A percentile compares a stretch with the other conserved stretches of the same genome.
Evolutionary conservation across 2,113 vertebrate species (phyloP).

Genomic region (Ctenomys sociabilis): DNA sequence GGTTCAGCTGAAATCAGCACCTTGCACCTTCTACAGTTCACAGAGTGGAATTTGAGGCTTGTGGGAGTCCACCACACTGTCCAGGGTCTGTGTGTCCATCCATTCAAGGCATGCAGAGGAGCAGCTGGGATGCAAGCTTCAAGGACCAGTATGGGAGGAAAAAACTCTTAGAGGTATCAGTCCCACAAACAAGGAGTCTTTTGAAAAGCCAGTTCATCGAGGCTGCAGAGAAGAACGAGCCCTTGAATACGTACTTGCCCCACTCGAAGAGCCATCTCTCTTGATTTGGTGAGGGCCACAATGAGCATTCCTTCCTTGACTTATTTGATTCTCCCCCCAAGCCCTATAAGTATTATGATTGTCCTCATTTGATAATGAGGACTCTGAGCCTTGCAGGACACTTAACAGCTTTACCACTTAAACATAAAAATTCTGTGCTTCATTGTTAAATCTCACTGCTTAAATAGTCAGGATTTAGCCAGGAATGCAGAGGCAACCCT

Average conservation of each 20-base stretch:
- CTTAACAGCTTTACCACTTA: background rate
- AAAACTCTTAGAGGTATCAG: background rate
- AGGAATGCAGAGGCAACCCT: background rate
- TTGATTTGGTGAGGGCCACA: background rate
- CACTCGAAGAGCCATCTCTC: too few species aligned
- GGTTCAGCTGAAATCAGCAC: background rate
- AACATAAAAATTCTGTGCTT: background rate
- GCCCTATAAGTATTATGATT: background rate
- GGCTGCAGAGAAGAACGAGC: background rate
- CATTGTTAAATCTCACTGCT: background rate
- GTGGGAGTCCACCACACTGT: rapidly evolving
- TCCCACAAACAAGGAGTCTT: background rate
- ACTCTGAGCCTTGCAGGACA: background rate
- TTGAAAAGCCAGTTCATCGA: background rate
- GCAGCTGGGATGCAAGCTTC: background rate
- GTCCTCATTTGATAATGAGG: background rate
- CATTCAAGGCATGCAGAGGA: background rate
- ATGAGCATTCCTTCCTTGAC: background rate
- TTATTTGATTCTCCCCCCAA: background rate
- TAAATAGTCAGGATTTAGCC: background rate
- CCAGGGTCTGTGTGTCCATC: background rate
- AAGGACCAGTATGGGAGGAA: background rate
- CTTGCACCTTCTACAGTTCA: background rate
- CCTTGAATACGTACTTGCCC: background rate
- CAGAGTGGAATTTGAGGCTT: background rate